Percentiles rank a stretch among this genome's conserved stretches.
Conservation (phyloP, 1,140 invertebrate genomes). For the Lethrus apterus region DNA sequence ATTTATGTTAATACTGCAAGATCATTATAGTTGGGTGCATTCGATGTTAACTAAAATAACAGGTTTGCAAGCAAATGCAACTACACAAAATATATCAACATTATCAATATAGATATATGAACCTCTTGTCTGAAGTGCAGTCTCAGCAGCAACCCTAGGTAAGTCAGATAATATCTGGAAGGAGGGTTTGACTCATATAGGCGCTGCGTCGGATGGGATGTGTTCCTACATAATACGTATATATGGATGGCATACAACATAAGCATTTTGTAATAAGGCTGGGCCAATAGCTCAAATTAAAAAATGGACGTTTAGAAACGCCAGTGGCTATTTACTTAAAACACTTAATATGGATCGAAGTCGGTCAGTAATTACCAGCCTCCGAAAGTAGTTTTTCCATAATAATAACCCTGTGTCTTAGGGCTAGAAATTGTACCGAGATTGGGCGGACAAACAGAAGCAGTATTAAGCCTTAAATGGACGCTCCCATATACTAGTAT, state of each 20-base stretch:
- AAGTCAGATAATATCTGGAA: slow-evolving; percentile 3
- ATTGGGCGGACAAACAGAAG: too few relatives aligned
- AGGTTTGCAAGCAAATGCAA: slow-evolving; percentile 38
- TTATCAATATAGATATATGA: slow-evolving; percentile 28
- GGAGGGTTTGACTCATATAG: slow-evolving; percentile 14
- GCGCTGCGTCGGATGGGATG: slow-evolving; percentile 21
- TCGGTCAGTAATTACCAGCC: slow-evolving; percentile 11
- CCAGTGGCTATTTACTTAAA: slow-evolving; percentile 16
- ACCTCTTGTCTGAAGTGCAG: slow-evolving; percentile 9
- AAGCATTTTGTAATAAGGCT: slow-evolving; percentile 31
- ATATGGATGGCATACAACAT: slow-evolving; percentile 38
- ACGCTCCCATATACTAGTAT: too few relatives aligned
- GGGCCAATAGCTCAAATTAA: slow-evolving; percentile 16
- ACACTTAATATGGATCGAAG: slow-evolving; percentile 19
- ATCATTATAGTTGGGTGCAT: slow-evolving; percentile 30
- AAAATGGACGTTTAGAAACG: slow-evolving; percentile 10
- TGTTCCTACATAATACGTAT: slow-evolving; percentile 19
- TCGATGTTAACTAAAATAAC: slow-evolving; percentile 40
- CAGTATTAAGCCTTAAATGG: too few relatives aligned
- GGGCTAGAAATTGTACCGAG: slow-evolving; percentile 48
- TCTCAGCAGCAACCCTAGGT: slow-evolving; percentile 8
- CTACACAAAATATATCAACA: slow-evolving; percentile 39
- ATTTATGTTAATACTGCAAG: not conserved
- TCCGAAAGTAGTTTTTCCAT: slow-evolving; percentile 11
- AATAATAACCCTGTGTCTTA: slow-evolving; percentile 32